Evolutionary conservation across 1,140 invertebrate species (phyloP).

Genomic region (Apis florea): DNA sequence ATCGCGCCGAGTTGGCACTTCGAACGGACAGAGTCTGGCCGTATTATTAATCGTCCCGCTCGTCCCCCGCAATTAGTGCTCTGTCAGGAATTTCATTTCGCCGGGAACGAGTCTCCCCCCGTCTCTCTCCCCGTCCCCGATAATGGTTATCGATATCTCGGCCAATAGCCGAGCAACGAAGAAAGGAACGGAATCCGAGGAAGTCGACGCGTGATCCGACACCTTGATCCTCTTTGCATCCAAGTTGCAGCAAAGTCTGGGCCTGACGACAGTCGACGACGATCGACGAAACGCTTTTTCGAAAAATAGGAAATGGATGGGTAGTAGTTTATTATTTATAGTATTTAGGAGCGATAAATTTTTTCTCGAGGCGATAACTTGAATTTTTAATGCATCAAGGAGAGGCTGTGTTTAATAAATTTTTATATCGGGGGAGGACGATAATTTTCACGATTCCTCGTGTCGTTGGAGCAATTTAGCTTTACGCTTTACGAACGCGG

Average conservation of each 20-base stretch:
- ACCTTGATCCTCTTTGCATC: conserved; percentile 55
- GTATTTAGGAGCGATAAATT: not conserved
- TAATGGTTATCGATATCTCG: conserved; percentile 34
- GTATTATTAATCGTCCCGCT: conserved; percentile 58
- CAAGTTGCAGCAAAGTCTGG: conserved; percentile 20
- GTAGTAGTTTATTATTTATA: not conserved
- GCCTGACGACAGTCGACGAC: too few relatives aligned
- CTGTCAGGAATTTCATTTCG: conserved; percentile 60
- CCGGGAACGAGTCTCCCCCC: conserved; percentile 14
- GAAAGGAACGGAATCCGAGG: not conserved
- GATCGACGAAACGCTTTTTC: too few relatives aligned
- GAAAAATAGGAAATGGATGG: not conserved
- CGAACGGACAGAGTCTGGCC: conserved; percentile 23
- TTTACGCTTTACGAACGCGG: not conserved
- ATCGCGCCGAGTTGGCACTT: conserved; percentile 40
- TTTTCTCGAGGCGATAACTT: not conserved
- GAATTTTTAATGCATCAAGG: not conserved
- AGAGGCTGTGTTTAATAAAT: conserved; percentile 6
- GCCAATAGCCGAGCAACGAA: not conserved
- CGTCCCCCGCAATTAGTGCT: conserved; percentile 49
- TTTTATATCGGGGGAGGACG: not conserved
- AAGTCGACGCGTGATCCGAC: conserved; percentile 51
- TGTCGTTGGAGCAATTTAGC: not conserved
- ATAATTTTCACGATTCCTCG: not conserved
- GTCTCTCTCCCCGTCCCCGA: not conserved